Base-by-base conservation (phyloP, 2,113 vertebrate genomes). In the Protobothrops mucrosquamatus region DNA sequence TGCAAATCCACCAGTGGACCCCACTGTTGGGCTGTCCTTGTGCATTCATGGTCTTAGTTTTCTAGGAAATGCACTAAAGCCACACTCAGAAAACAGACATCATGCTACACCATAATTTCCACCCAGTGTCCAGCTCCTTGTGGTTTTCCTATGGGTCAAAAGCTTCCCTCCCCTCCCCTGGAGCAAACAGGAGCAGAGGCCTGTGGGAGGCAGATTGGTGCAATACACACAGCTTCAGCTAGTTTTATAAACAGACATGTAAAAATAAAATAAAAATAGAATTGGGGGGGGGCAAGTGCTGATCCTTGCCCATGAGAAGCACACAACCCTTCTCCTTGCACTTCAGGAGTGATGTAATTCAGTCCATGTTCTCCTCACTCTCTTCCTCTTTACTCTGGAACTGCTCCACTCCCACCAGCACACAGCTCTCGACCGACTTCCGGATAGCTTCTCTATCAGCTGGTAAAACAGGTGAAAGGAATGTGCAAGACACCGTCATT, bases 361-460 rank as follows among this genome's bases (percentile, higher is more conserved):
- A 98, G 39, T 97, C 97, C 92, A 91, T 93, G 52, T 85, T 91
- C 48, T 95, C 94, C 1, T 93, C 92, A 2, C 97, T 96, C 48
- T 97, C 98, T 18, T 97, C 97, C 2, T 93, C 95, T 51, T 87
- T 95, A 56, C 95, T 96, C 48, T 2, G 95, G 92, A 94, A 93
- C 24, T 88, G 94, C 52, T 95, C 94, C 46, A 97, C 96, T 29
- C 94, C 88, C 4, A 92, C 93, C 7, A 99, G 88, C 2, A 96
- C 96, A 94, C 98, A 99, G 94, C 97, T 98, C 93, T 97, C 74
- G 87, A 99, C 97, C 0, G 98, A 98, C 96, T 96, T 97, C 89
- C 95, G 97, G 95, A 99, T 95, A 24, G 98, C 95, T 8, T 91
- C 94, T 93, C 97, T 98, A 92, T 99, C 98, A 43, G 97, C 99